Evolutionary conservation across 2,113 vertebrate species (phyloP).

Genomic region (Anguilla japonica): DNA sequence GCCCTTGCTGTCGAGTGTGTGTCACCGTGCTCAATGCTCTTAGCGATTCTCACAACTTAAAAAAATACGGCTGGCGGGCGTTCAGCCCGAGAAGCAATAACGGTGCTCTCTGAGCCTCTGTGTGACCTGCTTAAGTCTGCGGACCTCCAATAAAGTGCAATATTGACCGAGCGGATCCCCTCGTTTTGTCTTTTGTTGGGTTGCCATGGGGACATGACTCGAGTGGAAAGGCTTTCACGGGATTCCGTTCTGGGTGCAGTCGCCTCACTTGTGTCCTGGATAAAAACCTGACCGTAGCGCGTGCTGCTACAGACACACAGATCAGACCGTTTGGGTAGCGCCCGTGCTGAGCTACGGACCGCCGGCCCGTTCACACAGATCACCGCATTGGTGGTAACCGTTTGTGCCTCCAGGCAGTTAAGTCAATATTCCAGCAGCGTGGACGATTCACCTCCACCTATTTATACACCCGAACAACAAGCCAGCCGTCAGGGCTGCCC

Average conservation of each 20-base stretch:
- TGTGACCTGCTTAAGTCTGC: neutral
- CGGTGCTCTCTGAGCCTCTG: constrained; percentile 15
- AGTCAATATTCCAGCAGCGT: constrained; percentile 24
- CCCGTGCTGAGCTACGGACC: too few species aligned
- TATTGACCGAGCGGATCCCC: constrained; percentile 31
- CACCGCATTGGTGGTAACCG: neutral
- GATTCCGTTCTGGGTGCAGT: neutral
- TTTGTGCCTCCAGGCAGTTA: neutral
- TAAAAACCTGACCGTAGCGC: neutral
- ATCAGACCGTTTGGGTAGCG: neutral
- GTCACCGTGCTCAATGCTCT: neutral
- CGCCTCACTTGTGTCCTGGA: neutral
- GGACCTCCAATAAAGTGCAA: constrained; percentile 55
- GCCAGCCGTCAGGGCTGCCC: neutral
- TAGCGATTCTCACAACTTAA: neutral
- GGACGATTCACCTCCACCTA: constrained; percentile 23
- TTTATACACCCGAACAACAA: constrained; percentile 16
- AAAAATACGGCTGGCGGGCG: neutral
- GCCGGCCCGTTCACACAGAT: neutral
- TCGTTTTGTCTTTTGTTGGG: neutral
- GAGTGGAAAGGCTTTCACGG: neutral
- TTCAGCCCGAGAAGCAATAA: constrained; percentile 38
- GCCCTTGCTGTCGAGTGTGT: too few species aligned
- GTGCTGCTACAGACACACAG: neutral
- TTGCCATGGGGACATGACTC: neutral